These are phyloP conservation scores for Ramphastos sulfuratus DNA, from an alignment of 2,113 vertebrate species.

Conservation along the genomic window DNA sequence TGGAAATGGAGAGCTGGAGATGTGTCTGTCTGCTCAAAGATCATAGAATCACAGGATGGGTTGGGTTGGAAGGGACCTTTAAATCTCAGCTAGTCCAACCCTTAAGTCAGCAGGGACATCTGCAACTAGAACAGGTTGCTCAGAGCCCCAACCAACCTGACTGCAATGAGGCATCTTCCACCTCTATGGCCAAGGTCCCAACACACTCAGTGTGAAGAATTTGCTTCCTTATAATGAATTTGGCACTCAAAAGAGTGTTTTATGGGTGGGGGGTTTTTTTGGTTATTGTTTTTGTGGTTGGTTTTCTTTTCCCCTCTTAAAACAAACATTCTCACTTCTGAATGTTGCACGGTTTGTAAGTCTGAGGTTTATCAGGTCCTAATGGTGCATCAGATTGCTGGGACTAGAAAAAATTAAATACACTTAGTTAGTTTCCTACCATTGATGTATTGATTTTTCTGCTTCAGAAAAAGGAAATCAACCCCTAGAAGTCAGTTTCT, in stretches of 20 bases:
- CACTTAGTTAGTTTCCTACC: background rate
- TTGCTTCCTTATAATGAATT: background rate
- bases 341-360: accelerated
- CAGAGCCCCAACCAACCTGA: background rate
- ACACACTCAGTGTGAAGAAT: background rate
- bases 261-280: background rate
- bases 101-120: background rate
- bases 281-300: no score
- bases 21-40: background rate
- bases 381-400: background rate
- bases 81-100: background rate
- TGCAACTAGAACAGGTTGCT: background rate
- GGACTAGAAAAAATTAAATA: background rate
- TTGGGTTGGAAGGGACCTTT: background rate
- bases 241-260: background rate
- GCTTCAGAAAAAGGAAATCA: background rate
- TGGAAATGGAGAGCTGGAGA: background rate
- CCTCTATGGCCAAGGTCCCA: background rate
- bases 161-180: background rate
- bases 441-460: background rate
- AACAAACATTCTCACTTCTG: background rate
- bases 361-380: background rate
- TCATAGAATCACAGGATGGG: background rate
- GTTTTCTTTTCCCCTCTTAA: accelerated
- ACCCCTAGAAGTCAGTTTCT: background rate